phyloP scores from a whole-genome alignment of 2,888 invertebrate species.

The Agrotis puta region DNA sequence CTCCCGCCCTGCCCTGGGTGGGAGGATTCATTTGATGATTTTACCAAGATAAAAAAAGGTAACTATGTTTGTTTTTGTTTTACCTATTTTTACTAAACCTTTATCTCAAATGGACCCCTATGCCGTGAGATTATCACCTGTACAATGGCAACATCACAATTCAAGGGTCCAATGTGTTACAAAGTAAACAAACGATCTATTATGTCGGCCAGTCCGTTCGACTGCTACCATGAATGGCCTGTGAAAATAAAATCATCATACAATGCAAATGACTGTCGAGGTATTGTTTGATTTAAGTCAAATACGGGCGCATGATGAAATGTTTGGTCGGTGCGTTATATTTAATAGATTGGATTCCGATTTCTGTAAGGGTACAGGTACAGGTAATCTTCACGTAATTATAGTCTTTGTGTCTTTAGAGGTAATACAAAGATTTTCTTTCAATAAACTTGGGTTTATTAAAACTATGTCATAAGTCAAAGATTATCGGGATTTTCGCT shows the following conservation, averaged over 20 bases:
- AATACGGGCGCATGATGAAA: conserved; percentile 18
- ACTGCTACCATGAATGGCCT: conserved; percentile 29
- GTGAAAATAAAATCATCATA: conserved; percentile 50
- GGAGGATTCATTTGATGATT: too few species aligned
- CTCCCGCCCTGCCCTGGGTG: too few species aligned
- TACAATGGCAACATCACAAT: conserved; percentile 39
- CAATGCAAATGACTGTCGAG: conserved; percentile 38
- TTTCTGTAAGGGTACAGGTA: background rate
- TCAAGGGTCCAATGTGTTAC: conserved; percentile 15
- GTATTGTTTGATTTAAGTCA: conserved; percentile 36
- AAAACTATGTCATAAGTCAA: too few species aligned
- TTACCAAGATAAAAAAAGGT: too few species aligned
- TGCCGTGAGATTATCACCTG: conserved; percentile 29
- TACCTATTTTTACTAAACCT: background rate
- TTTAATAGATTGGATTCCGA: background rate
- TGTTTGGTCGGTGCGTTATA: background rate
- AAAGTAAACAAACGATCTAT: conserved; percentile 54
- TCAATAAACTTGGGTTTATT: too few species aligned
- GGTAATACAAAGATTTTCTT: too few species aligned
- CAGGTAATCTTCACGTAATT: too few species aligned
- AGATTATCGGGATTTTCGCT: too few species aligned
- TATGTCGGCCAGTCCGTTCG: conserved; percentile 15
- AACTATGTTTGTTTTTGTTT: too few species aligned
- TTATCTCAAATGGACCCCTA: conserved; percentile 39
- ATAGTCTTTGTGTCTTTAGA: too few species aligned